Conservation (phyloP, 2,113 vertebrate genomes). For the Campylorhamphus procurvoides region DNA sequence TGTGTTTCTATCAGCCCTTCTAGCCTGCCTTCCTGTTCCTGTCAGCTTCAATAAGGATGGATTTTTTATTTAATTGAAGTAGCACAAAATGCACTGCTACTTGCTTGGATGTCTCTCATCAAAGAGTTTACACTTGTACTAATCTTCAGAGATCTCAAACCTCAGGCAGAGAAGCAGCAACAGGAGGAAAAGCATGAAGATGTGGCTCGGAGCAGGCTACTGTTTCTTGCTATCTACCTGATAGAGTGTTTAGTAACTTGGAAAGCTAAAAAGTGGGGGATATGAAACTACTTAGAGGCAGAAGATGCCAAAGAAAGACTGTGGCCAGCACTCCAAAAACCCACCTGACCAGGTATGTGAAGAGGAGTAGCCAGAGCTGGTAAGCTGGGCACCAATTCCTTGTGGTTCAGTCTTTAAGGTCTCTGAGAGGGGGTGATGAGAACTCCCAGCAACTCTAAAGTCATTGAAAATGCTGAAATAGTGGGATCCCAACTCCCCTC, state of each 20-base stretch:
- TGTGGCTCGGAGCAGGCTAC: background rate
- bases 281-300: background rate
- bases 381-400: background rate
- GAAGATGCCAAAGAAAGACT: background rate
- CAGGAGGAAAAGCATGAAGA: background rate
- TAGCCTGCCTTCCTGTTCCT: background rate
- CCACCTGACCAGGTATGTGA: background rate
- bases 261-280: background rate
- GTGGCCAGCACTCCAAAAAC: background rate
- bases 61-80: rapidly evolving
- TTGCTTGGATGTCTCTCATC: background rate
- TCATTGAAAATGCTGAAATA: background rate
- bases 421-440: background rate
- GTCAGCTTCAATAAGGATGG: background rate
- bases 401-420: background rate
- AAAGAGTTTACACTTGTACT: background rate
- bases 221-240: background rate
- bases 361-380: background rate
- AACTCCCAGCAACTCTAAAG: background rate
- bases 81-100: background rate
- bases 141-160: background rate
- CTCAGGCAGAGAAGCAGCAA: background rate
- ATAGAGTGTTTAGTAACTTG: background rate
- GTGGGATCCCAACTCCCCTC: background rate
- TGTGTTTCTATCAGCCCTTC: background rate